Base-by-base conservation (phyloP, 2,888 invertebrate genomes). In the Drosophila helvetica region DNA sequence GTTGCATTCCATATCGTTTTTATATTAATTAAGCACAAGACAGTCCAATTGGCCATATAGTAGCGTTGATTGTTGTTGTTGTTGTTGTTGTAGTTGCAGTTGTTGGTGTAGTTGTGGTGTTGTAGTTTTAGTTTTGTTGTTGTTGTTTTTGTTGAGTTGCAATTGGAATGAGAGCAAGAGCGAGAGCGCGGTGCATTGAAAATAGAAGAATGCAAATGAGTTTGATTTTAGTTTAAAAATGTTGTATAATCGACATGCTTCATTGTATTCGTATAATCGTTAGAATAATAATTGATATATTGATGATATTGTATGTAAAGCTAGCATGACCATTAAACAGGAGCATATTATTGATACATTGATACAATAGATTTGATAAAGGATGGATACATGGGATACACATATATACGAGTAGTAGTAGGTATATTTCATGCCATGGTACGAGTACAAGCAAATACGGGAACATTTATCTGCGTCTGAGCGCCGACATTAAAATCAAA, bases 151-250 rank as follows among this genome's bases (percentile, higher is more conserved):
- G 58, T 69, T 56, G 47, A 51, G 10, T 77, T 86, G 85, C 82
- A 85, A 74, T 69, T 77, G 78, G 85, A 33, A 33, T 33, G 33
- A 33, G 33, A 33, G 38, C 38, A 38, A 38, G 38, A 38, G 38
- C 38, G 87, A 79, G 74, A 75, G 88, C 86, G 85, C 84, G 42
- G 85, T 85, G 84, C 85, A 85, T 88, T 83, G 89, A 83, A 86
- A 89, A 64, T 88, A 88, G 88, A 89, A 88, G 79, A 88, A 83
- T 80, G 88, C 86, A 86, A 86, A 89, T 86, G 88, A 86, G 83
- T 86, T 80, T 64, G 71, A 71, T 78, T 89, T 86, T 86, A 86
- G 86, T 86, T 61, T 46, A 61, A 38, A 53, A 88, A 85, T 88
- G 81, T 88, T 17, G 72, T 78, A 33, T n/a, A 58, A 38, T 77